phyloP scores from a whole-genome alignment of 2,888 invertebrate genomes.

The Mesorhabditis sp. region DNA sequence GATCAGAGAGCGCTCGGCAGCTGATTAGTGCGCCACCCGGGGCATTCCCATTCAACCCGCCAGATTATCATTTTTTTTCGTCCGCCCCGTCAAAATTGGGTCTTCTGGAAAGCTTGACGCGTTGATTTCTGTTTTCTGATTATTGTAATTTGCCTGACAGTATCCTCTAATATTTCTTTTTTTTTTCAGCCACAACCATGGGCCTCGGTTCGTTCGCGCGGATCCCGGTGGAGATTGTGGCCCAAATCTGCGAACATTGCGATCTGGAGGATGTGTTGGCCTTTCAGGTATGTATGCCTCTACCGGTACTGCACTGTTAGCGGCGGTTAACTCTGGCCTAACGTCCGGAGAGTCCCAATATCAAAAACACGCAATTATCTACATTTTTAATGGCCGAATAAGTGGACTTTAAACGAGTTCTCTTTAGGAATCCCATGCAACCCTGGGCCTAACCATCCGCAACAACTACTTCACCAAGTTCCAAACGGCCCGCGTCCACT shows the following conservation, averaged over 20 bases:
- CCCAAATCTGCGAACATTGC: not conserved
- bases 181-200: not conserved
- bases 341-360: not conserved
- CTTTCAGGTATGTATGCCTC: not conserved
- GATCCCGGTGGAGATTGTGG: not conserved
- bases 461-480: not conserved
- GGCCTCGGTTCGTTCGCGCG: slow-evolving; percentile 2
- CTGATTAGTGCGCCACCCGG: too few species aligned
- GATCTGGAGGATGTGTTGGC: slow-evolving; percentile 2
- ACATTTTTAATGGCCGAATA: too few species aligned
- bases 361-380: too few species aligned
- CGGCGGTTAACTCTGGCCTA: not conserved
- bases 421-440: not conserved
- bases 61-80: too few species aligned
- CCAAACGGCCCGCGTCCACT: not conserved
- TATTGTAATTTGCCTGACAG: too few species aligned
- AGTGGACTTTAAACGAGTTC: too few species aligned
- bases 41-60: too few species aligned
- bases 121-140: too few species aligned
- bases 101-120: too few species aligned
- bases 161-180: too few species aligned
- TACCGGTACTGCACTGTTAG: not conserved
- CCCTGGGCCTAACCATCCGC: not conserved
- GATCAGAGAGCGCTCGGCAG: too few species aligned
- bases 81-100: too few species aligned